phyloP scores from a whole-genome alignment of 2,113 vertebrate species.

The Morphnarchus princeps region DNA sequence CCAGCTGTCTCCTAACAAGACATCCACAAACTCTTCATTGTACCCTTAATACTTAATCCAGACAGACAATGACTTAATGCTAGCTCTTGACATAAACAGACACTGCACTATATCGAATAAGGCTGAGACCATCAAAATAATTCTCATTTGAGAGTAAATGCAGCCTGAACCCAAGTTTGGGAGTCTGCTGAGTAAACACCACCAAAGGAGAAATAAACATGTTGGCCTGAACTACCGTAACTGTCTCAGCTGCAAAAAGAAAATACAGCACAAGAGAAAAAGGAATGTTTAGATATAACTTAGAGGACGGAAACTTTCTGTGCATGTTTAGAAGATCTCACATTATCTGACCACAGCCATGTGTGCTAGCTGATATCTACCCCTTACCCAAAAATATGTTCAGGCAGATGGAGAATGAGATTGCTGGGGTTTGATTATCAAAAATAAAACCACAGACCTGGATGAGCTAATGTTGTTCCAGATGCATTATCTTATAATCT shows the following conservation, averaged over 20 bases:
- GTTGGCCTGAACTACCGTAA: conserved; percentile 42
- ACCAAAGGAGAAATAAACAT: conserved; percentile 67
- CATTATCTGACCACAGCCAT: conserved; percentile 50
- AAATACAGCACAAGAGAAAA: conserved; percentile 46
- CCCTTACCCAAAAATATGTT: conserved; percentile 30
- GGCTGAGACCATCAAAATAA: conserved; percentile 25
- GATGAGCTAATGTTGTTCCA: conserved; percentile 71
- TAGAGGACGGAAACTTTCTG: conserved; percentile 36
- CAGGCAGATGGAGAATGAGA: conserved; percentile 56
- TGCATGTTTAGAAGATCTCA: conserved; percentile 53
- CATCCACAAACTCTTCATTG: conserved; percentile 1
- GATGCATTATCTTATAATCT: conserved; percentile 72
- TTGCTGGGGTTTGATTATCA: conserved; percentile 68
- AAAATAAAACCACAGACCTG: conserved; percentile 67
- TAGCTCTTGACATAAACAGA: conserved; percentile 43
- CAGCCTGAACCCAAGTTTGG: neutral
- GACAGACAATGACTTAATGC: conserved; percentile 29
- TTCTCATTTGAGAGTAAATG: conserved; percentile 33
- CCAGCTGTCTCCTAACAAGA: conserved; percentile 12
- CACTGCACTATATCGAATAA: neutral
- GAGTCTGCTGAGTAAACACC: conserved; percentile 39
- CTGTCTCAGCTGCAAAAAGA: conserved; percentile 50
- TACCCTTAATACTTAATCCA: conserved; percentile 29
- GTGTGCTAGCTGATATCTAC: conserved; percentile 9
- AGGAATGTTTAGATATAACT: conserved; percentile 51